Conservation (phyloP, 2,113 vertebrate genomes). For the Nematolebias whitei region DNA sequence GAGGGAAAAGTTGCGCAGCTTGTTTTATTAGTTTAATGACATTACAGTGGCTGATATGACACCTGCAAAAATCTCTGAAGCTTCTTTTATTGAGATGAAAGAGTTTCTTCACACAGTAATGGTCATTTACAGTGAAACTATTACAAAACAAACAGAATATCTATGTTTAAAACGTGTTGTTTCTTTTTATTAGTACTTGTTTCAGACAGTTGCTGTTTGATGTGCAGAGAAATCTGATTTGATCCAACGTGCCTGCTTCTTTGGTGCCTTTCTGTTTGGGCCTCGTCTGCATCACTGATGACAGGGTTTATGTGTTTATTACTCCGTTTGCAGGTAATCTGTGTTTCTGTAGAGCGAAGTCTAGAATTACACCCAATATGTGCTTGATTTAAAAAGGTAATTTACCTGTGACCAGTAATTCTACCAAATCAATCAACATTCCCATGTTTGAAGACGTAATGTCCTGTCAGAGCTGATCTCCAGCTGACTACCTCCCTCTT, state of each 20-base stretch:
- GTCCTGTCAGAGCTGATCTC: slow-evolving; percentile 28
- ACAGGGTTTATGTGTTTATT: slow-evolving; percentile 13
- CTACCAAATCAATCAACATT: background rate
- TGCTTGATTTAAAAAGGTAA: background rate
- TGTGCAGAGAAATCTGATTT: slow-evolving; percentile 32
- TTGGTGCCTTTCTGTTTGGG: slow-evolving; percentile 7
- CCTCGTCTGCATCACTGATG: slow-evolving; percentile 2
- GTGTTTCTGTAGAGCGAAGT: background rate
- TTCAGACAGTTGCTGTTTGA: slow-evolving; percentile 32
- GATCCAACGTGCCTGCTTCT: slow-evolving; percentile 23
- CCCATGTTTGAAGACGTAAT: slow-evolving; percentile 6
- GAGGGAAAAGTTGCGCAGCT: no score
- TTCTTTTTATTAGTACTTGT: slow-evolving; percentile 14
- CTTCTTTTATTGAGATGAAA: slow-evolving; percentile 81
- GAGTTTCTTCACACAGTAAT: slow-evolving; percentile 75
- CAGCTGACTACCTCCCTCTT: slow-evolving; percentile 45
- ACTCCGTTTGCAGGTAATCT: slow-evolving; percentile 3
- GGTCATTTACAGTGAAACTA: slow-evolving; percentile 79
- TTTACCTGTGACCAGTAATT: no score
- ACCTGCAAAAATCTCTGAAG: slow-evolving; percentile 58
- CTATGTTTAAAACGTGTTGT: slow-evolving; percentile 44
- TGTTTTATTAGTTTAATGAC: no score
- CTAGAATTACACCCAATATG: slow-evolving; percentile 1
- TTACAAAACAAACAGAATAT: slow-evolving; percentile 58
- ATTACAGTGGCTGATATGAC: no score